Percentiles rank a stretch among this genome's conserved stretches.
Conservation (phyloP, 1,140 invertebrate genomes). For the Ctenoplectra terminalis region DNA sequence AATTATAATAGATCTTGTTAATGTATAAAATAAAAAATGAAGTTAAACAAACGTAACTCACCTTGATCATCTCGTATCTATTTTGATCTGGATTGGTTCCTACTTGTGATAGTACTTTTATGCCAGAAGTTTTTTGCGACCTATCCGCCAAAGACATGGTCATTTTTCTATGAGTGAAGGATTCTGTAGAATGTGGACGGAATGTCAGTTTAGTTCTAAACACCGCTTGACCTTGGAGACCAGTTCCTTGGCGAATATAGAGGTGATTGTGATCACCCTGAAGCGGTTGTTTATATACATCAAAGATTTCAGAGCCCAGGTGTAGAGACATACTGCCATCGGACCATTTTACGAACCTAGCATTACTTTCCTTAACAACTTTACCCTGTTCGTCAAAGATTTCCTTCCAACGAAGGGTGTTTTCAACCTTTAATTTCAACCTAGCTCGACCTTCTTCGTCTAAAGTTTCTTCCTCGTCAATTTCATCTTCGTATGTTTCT, state of each 20-base stretch:
- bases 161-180: slow-evolving; percentile 99
- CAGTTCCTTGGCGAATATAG: slow-evolving; percentile 97
- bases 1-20: no score
- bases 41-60: slow-evolving; percentile 69
- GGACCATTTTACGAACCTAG: slow-evolving; percentile 97
- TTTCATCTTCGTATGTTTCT: slow-evolving; percentile 98
- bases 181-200: slow-evolving; percentile 98
- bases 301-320: slow-evolving; percentile 98
- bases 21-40: background rate
- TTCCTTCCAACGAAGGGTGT: slow-evolving; percentile 98
- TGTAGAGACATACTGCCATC: slow-evolving; percentile 99
- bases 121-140: slow-evolving; percentile 97
- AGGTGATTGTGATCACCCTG: slow-evolving; percentile 90
- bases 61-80: slow-evolving; percentile 94
- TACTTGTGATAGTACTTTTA: slow-evolving; percentile 97
- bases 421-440: slow-evolving; percentile 97
- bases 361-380: slow-evolving; percentile 95
- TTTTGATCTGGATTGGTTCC: slow-evolving; percentile 97
- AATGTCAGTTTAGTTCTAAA: slow-evolving; percentile 98
- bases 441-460: slow-evolving; percentile 98
- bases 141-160: slow-evolving; percentile 98
- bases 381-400: slow-evolving; percentile 92
- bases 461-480: slow-evolving; percentile 98
- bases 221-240: slow-evolving; percentile 98
- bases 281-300: slow-evolving; percentile 96